Conservation (phyloP, 2,888 invertebrate species). For the Apodemia hepburni region DNA sequence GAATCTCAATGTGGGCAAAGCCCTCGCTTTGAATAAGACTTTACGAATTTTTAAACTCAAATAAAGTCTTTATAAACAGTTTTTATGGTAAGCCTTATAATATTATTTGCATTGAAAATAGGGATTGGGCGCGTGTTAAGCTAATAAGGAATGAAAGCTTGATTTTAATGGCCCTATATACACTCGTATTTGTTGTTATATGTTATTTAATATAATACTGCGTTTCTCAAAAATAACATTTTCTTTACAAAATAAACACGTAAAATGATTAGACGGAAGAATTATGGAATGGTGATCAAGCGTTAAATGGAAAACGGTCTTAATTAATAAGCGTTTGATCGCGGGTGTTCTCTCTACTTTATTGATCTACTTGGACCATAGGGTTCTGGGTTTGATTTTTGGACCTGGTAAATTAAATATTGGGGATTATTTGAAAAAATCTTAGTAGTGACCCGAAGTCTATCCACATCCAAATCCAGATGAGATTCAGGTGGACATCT, state of each 20-base stretch:
- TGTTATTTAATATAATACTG: constrained; percentile 1
- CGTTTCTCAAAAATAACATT: background rate
- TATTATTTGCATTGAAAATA: constrained; percentile 73
- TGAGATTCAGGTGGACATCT: too few species aligned
- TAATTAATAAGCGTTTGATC: background rate
- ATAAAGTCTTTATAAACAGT: constrained; percentile 75
- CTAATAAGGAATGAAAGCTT: constrained; percentile 71
- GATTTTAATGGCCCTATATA: constrained; percentile 59
- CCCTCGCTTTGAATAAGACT: constrained; percentile 62
- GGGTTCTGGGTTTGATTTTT: constrained; percentile 34
- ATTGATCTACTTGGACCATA: too few species aligned
- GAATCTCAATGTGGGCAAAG: constrained; percentile 55
- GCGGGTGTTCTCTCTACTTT: background rate
- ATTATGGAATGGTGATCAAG: background rate
- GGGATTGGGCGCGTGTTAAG: constrained; percentile 65
- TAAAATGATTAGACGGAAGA: background rate
- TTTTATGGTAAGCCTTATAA: constrained; percentile 68
- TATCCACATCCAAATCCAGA: too few species aligned
- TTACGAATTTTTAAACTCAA: constrained; percentile 72
- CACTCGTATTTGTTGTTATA: constrained; percentile 49
- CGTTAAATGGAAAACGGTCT: background rate
- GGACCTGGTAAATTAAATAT: constrained; percentile 19
- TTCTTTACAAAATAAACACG: background rate
- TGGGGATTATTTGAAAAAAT: constrained; percentile 25
- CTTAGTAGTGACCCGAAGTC: constrained; percentile 50